Percentiles rank a stretch among this genome's conserved stretches.
Evolutionary conservation across 2,888 invertebrate species (phyloP).

Genomic region (Choristoneura rosaceana): DNA sequence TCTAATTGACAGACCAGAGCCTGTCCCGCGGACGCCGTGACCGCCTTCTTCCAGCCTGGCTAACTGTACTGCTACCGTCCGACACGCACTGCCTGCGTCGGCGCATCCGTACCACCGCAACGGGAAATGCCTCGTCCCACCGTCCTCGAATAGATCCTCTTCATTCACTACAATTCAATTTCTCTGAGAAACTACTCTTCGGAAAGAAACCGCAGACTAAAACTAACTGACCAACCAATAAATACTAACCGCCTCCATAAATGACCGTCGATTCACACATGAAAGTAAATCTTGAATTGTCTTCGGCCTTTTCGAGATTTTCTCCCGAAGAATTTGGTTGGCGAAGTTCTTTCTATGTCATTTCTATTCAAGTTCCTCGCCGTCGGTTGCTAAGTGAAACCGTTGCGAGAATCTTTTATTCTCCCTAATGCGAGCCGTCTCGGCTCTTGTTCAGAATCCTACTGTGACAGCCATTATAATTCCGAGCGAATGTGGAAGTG

Average conservation of each 20-base stretch:
- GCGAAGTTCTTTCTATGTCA: constrained; percentile 71
- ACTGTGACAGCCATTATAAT: constrained; percentile 84
- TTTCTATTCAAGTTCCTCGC: constrained; percentile 69
- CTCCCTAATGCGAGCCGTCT: constrained; percentile 78
- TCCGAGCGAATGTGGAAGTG: constrained; percentile 80
- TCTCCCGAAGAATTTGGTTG: constrained; percentile 63
- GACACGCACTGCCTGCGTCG: constrained; percentile 61
- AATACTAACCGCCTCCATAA: constrained; percentile 51
- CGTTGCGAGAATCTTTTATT: constrained; percentile 77
- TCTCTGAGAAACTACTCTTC: constrained; percentile 63
- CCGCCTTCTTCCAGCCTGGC: constrained; percentile 66
- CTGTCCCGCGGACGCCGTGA: constrained; percentile 67
- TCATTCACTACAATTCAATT: constrained; percentile 63
- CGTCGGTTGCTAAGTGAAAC: constrained; percentile 79
- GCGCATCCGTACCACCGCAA: constrained; percentile 63
- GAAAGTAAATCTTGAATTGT: constrained; percentile 60
- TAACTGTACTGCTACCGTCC: constrained; percentile 79
- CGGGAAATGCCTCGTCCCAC: constrained; percentile 67
- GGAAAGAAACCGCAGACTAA: constrained; percentile 62
- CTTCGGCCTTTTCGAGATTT: constrained; percentile 51
- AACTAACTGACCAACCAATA: constrained; percentile 52
- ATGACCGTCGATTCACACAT: constrained; percentile 49
- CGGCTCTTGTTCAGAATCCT: constrained; percentile 80
- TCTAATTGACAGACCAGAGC: constrained; percentile 77
- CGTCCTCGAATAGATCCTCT: constrained; percentile 55